Percentiles rank a stretch among this genome's conserved stretches.
phyloP scores from a whole-genome alignment of 2,888 invertebrate genomes.

The Hirtodrosophila confusa region DNA sequence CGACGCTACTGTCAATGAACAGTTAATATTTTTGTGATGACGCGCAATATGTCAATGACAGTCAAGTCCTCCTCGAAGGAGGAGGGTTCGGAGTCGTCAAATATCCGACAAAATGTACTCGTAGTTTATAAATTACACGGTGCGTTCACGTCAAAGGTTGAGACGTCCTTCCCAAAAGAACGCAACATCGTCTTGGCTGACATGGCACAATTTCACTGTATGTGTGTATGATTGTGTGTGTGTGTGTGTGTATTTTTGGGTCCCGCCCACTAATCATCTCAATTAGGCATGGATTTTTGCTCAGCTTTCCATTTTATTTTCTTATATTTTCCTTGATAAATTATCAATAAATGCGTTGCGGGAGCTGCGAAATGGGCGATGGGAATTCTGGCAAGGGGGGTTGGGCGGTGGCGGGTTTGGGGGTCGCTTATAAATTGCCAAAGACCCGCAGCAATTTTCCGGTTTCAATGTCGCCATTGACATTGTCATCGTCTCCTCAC shows the following conservation, averaged over 20 bases:
- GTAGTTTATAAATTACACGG: slow-evolving; percentile 63
- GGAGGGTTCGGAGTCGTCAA: slow-evolving; percentile 2
- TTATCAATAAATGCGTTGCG: slow-evolving; percentile 62
- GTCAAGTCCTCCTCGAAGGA: slow-evolving; percentile 11
- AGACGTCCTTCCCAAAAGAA: slow-evolving; percentile 8
- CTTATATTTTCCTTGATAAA: slow-evolving; percentile 51
- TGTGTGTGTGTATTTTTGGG: background rate
- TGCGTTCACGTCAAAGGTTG: slow-evolving; percentile 56
- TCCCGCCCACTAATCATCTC: slow-evolving; percentile 67
- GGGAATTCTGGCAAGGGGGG: slow-evolving; percentile 14
- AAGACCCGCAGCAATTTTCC: slow-evolving; percentile 81
- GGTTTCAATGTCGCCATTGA: slow-evolving; percentile 76
- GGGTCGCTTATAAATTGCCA: slow-evolving; percentile 60
- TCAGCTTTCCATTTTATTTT: slow-evolving; percentile 24
- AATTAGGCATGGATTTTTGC: slow-evolving; percentile 80
- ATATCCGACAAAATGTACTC: slow-evolving; percentile 44
- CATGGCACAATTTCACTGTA: slow-evolving; percentile 37
- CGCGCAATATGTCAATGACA: slow-evolving; percentile 81
- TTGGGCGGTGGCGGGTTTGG: background rate
- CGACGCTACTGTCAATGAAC: slow-evolving; percentile 64
- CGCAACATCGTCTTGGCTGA: slow-evolving; percentile 27
- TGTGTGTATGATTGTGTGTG: background rate
- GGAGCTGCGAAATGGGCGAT: slow-evolving; percentile 30
- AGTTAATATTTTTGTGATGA: slow-evolving; percentile 81
- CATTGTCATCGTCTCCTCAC: slow-evolving; percentile 65